These are phyloP conservation scores for Cataglyphis rosenhaueri DNA, from an alignment of 2,888 invertebrate genomes.

Conservation along the genomic window DNA sequence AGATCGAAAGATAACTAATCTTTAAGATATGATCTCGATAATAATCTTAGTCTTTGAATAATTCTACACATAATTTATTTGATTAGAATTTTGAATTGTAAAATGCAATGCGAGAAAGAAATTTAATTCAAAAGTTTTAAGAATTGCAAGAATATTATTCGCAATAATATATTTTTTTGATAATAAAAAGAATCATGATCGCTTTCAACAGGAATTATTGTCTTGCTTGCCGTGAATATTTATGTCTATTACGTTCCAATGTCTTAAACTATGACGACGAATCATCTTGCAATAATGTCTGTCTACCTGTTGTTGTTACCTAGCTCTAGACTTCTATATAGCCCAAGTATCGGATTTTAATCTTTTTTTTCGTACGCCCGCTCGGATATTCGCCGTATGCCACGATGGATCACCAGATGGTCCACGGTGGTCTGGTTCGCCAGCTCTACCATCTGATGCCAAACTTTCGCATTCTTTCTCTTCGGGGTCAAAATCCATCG, in stretches of 20 bases:
- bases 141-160: neutral
- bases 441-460: slow-evolving; percentile 75
- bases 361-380: slow-evolving; percentile 68
- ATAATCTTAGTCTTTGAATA: slow-evolving; percentile 6
- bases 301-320: slow-evolving; percentile 45
- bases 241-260: neutral
- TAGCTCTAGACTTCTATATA: slow-evolving; percentile 64
- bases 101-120: neutral
- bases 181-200: neutral
- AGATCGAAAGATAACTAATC: neutral
- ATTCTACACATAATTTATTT: neutral
- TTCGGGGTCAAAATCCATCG: slow-evolving; percentile 57
- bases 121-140: neutral
- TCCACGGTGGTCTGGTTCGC: slow-evolving; percentile 71
- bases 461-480: slow-evolving; percentile 73
- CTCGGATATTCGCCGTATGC: slow-evolving; percentile 79
- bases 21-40: neutral
- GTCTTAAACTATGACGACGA: neutral
- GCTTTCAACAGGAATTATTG: neutral
- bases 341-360: slow-evolving; percentile 70
- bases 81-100: neutral
- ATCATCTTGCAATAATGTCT: slow-evolving; percentile 21
- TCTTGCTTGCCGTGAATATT: neutral
- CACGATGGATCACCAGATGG: slow-evolving; percentile 80
- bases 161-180: neutral